A percentile compares a stretch with the other conserved stretches of the same genome.
Conservation (phyloP, 2,797 vertebrate genomes). For the Morus bassanus region DNA sequence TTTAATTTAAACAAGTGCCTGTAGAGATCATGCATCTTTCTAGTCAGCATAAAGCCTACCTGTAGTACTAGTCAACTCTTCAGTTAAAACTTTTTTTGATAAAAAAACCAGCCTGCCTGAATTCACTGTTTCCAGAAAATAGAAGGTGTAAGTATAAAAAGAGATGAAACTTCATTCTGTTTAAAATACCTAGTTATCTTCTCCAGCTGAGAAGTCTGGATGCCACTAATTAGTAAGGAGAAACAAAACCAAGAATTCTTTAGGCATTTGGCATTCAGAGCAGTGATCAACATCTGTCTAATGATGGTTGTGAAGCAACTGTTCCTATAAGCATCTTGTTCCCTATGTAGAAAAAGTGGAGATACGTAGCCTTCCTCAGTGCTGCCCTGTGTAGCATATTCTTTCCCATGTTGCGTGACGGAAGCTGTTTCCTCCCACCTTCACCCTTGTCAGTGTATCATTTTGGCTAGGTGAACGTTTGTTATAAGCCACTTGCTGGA, state of each 20-base stretch:
- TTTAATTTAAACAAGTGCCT: background rate
- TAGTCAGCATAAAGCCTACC: background rate
- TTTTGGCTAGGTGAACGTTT: background rate
- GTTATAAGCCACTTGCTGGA: background rate
- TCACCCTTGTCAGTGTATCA: background rate
- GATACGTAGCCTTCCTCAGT: background rate
- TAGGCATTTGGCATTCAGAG: background rate
- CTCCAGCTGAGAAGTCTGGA: background rate
- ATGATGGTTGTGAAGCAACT: background rate
- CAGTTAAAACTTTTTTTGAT: background rate
- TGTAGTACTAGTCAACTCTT: background rate
- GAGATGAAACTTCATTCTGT: background rate
- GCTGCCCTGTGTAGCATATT: background rate
- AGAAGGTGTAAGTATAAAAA: background rate
- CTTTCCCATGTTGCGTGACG: background rate
- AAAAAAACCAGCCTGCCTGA: background rate
- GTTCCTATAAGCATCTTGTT: background rate
- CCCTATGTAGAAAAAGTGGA: background rate
- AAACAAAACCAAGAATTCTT: background rate
- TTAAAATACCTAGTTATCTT: background rate
- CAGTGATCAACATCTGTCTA: background rate
- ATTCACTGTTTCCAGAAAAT: background rate
- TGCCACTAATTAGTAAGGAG: background rate
- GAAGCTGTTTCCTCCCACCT: background rate
- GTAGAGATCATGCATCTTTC: background rate